A percentile compares a stretch with the other conserved stretches of the same genome.
Conservation (phyloP, 1,140 invertebrate species). For the Trichoplusia ni region DNA sequence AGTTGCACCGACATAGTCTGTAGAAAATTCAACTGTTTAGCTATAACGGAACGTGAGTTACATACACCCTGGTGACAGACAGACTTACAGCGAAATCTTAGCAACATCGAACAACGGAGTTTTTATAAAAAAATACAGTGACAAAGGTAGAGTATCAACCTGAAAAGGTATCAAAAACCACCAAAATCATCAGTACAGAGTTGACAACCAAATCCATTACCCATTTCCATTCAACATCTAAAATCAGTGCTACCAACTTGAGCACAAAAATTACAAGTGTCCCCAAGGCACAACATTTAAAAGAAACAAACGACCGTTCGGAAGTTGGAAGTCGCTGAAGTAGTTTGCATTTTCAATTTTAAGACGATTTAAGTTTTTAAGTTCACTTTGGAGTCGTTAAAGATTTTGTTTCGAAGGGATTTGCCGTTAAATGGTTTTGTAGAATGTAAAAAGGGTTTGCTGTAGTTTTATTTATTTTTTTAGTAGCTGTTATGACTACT, state of each 20-base stretch:
- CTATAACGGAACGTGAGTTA: too few species aligned
- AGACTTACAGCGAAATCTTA: too few species aligned
- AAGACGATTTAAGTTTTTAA: constrained; percentile 68
- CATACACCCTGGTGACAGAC: too few species aligned
- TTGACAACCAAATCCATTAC: too few species aligned
- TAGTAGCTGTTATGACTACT: too few species aligned
- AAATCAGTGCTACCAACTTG: background rate
- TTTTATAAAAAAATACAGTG: too few species aligned
- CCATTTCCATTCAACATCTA: background rate
- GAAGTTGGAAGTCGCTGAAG: constrained; percentile 47
- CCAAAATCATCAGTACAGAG: too few species aligned
- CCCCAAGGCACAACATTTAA: constrained; percentile 37
- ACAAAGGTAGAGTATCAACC: too few species aligned
- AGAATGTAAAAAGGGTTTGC: background rate
- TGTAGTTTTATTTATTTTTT: background rate
- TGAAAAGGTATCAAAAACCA: too few species aligned
- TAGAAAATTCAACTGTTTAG: too few species aligned
- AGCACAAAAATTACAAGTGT: constrained; percentile 11
- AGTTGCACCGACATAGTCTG: too few species aligned
- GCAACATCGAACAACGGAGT: too few species aligned
- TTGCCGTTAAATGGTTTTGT: constrained; percentile 40
- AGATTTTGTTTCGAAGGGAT: constrained; percentile 52
- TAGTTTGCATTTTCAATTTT: constrained; percentile 71
- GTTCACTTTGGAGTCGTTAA: constrained; percentile 59
- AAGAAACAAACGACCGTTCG: constrained; percentile 38